Percentiles rank a stretch among this genome's conserved stretches.
Conservation (phyloP, 1,140 invertebrate genomes). For the Hyles euphorbiae region DNA sequence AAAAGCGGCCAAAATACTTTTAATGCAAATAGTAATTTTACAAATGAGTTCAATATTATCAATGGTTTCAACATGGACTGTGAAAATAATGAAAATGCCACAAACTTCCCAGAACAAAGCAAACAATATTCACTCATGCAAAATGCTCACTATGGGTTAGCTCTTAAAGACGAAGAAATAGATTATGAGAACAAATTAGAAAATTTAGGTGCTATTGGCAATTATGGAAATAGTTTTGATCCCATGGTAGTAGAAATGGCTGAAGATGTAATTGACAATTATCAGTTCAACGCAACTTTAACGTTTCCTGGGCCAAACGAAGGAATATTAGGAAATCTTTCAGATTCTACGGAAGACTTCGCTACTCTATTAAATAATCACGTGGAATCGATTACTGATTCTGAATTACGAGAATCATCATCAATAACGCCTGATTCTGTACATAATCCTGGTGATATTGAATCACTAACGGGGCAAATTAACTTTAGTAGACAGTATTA, state of each 20-base stretch:
- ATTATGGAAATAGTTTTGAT: conserved; percentile 82
- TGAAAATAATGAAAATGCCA: conserved; percentile 78
- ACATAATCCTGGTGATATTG: conserved; percentile 81
- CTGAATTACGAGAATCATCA: conserved; percentile 75
- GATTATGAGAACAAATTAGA: conserved; percentile 86
- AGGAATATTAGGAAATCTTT: conserved; percentile 73
- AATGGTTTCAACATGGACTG: conserved; percentile 85
- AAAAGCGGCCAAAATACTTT: conserved; percentile 84
- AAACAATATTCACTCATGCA: conserved; percentile 88
- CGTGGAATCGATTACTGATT: conserved; percentile 78
- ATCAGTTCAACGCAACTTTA: conserved; percentile 87
- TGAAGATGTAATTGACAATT: conserved; percentile 84
- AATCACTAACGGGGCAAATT: conserved; percentile 81
- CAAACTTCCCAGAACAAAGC: conserved; percentile 74
- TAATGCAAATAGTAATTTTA: conserved; percentile 73
- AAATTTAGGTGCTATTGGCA: conserved; percentile 76
- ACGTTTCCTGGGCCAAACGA: conserved; percentile 87
- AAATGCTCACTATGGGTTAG: conserved; percentile 86
- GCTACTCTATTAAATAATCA: conserved; percentile 81
- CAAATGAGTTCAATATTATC: conserved; percentile 76
- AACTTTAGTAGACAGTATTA: conserved; percentile 75
- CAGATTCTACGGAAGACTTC: conserved; percentile 80
- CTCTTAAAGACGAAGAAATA: conserved; percentile 86
- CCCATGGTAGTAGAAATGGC: conserved; percentile 89
- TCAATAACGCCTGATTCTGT: conserved; percentile 80